Evolutionary conservation across 2,797 vertebrate species (phyloP).

Genomic region (Sparidentex hasta): DNA sequence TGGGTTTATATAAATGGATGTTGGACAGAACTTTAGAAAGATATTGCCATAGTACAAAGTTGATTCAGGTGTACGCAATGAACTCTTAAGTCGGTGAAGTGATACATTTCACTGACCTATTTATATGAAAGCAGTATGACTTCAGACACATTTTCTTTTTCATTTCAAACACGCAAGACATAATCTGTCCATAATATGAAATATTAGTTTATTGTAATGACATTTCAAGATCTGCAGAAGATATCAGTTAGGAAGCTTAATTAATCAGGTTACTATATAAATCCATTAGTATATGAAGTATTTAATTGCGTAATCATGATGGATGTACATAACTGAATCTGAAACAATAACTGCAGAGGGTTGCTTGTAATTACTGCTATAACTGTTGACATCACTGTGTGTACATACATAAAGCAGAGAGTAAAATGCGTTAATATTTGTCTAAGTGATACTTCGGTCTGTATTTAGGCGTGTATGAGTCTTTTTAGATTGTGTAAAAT

Average conservation of each 20-base stretch:
- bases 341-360: conserved; percentile 1
- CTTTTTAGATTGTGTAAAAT: conserved; percentile 71
- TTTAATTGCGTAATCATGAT: neutral
- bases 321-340: neutral
- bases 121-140: conserved; percentile 8
- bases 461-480: conserved; percentile 64
- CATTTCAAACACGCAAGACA: neutral
- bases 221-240: neutral
- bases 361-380: conserved; percentile 27
- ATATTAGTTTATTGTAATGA: neutral
- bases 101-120: neutral
- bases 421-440: conserved; percentile 60
- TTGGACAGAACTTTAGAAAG: neutral
- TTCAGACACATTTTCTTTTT: neutral
- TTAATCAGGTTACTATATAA: neutral
- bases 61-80: neutral
- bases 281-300: neutral
- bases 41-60: neutral
- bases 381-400: conserved; percentile 28
- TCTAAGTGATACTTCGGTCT: conserved; percentile 68
- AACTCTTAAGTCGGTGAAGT: neutral
- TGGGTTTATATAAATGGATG: neutral
- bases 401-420: conserved; percentile 33
- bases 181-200: neutral
- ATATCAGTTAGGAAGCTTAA: neutral